A percentile compares a stretch with the other conserved stretches of the same genome.
Evolutionary conservation across 2,888 invertebrate genomes (phyloP).

Genomic region (Itoplectis maculator): DNA sequence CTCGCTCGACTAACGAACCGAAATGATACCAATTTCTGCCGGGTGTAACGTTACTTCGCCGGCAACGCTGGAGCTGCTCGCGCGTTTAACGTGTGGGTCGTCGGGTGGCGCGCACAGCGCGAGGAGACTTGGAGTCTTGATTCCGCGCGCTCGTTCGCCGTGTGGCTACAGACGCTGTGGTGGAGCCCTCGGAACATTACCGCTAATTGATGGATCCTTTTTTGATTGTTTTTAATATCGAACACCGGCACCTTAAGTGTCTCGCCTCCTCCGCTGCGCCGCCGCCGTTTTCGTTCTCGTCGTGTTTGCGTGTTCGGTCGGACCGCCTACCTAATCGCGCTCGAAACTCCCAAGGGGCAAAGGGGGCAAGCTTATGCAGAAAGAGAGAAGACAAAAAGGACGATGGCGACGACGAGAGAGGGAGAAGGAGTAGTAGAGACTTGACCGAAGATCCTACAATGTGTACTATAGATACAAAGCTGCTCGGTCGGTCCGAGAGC

Average conservation of each 20-base stretch:
- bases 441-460: conserved; percentile 38
- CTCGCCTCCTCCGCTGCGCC: conserved; percentile 64
- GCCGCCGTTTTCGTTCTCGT: conserved; percentile 30
- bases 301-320: conserved; percentile 44
- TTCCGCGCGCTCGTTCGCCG: conserved; percentile 63
- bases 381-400: not conserved
- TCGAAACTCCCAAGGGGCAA: conserved; percentile 41
- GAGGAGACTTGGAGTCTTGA: conserved; percentile 7
- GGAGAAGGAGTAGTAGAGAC: conserved; percentile 6
- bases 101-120: not conserved
- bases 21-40: conserved; percentile 78
- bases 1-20: conserved; percentile 78
- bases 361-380: conserved; percentile 35
- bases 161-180: conserved; percentile 38
- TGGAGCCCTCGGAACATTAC: conserved; percentile 75
- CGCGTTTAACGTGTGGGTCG: conserved; percentile 8
- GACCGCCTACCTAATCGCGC: conserved; percentile 53
- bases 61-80: too few species aligned
- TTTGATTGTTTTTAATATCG: conserved; percentile 79
- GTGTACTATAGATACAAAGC: conserved; percentile 45
- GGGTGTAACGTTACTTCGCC: conserved; percentile 62
- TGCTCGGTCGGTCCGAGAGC: conserved; percentile 29
- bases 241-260: conserved; percentile 68
- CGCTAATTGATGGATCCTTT: conserved; percentile 78
- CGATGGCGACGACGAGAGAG: conserved; percentile 7